A percentile compares a stretch with the other conserved stretches of the same genome.
phyloP scores from a whole-genome alignment of 1,140 invertebrate genomes.

The Stegodyphus mimosarum region DNA sequence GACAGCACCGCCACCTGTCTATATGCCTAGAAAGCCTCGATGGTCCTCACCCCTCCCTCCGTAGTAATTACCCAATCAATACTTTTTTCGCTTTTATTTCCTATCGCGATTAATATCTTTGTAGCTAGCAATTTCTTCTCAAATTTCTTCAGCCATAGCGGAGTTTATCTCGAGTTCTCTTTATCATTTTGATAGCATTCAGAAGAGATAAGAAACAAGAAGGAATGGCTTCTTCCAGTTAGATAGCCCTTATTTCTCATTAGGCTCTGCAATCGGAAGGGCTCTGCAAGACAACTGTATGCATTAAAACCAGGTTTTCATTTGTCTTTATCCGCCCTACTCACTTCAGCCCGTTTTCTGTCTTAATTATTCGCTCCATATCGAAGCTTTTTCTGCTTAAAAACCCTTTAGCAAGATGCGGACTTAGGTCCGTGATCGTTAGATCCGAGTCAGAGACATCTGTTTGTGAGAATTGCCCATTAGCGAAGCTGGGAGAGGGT shows the following conservation, averaged over 20 bases:
- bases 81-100: slow-evolving; percentile 48
- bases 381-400: slow-evolving; percentile 47
- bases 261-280: slow-evolving; percentile 23
- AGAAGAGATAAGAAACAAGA: slow-evolving; percentile 58
- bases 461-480: slow-evolving; percentile 61
- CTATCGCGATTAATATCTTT: slow-evolving; percentile 56
- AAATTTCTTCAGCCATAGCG: slow-evolving; percentile 38
- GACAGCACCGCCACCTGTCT: slow-evolving; percentile 40
- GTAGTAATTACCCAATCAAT: slow-evolving; percentile 54
- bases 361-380: slow-evolving; percentile 55
- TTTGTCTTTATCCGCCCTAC: slow-evolving; percentile 39
- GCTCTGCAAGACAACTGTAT: slow-evolving; percentile 43
- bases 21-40: slow-evolving; percentile 15
- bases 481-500: slow-evolving; percentile 44
- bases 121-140: slow-evolving; percentile 47
- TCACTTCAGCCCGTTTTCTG: slow-evolving; percentile 44
- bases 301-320: slow-evolving; percentile 58
- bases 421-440: slow-evolving; percentile 52
- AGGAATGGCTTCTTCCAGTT: slow-evolving; percentile 49
- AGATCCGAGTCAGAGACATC: slow-evolving; percentile 54
- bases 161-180: slow-evolving; percentile 48
- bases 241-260: slow-evolving; percentile 54
- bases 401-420: slow-evolving; percentile 43
- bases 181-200: slow-evolving; percentile 60
- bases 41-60: background rate